Evolutionary conservation across 2,113 vertebrate genomes (phyloP).

Genomic region (Rattus norvegicus): DNA sequence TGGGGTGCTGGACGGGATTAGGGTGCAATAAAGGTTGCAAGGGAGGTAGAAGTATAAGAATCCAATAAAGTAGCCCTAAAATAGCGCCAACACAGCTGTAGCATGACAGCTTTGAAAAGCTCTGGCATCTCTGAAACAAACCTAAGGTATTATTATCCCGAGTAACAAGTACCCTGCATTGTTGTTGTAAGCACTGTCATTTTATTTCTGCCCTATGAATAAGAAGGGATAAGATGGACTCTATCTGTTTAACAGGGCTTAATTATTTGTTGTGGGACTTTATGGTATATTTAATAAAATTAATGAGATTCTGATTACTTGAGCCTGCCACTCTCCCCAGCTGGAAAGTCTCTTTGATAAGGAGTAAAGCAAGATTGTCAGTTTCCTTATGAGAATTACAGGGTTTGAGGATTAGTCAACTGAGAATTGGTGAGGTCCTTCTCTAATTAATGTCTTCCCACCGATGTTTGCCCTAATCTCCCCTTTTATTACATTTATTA

Average conservation of each 20-base stretch:
- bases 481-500: slow-evolving; percentile 83
- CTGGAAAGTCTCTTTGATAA: slow-evolving; percentile 72
- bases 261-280: slow-evolving; percentile 76
- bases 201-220: slow-evolving; percentile 64
- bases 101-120: slow-evolving; percentile 25
- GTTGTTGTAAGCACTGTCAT: slow-evolving; percentile 48
- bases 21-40: too few relatives aligned
- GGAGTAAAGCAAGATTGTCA: slow-evolving; percentile 77
- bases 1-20: too few relatives aligned
- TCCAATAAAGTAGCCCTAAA: too few relatives aligned
- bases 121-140: slow-evolving; percentile 61
- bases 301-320: slow-evolving; percentile 79
- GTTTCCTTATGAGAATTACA: slow-evolving; percentile 80
- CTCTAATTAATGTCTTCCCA: slow-evolving; percentile 82
- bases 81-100: background rate
- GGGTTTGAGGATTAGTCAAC: slow-evolving; percentile 79
- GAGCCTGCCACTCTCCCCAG: slow-evolving; percentile 58
- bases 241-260: slow-evolving; percentile 72
- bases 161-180: slow-evolving; percentile 57
- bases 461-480: slow-evolving; percentile 79
- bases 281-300: slow-evolving; percentile 78
- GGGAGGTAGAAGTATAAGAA: too few relatives aligned
- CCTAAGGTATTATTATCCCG: slow-evolving; percentile 61
- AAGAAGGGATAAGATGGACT: slow-evolving; percentile 50
- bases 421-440: slow-evolving; percentile 76